Percentiles rank a stretch among this genome's conserved stretches.
phyloP scores from a whole-genome alignment of 2,888 invertebrate genomes.

The Zelleria hepariella region DNA sequence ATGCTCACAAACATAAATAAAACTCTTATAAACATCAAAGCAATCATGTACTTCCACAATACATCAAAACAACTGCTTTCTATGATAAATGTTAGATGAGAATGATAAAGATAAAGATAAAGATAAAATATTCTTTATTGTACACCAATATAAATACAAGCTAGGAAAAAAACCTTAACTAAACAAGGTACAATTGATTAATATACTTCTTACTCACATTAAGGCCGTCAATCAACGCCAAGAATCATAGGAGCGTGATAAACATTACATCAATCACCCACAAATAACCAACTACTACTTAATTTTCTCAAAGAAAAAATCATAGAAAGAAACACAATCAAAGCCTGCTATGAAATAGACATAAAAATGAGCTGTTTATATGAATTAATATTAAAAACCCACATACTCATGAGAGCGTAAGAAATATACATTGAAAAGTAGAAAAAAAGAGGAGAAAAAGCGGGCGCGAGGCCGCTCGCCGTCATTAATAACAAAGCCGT shows the following conservation, averaged over 20 bases:
- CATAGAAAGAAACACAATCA: neutral
- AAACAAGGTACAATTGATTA: too few relatives aligned
- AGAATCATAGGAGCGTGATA: slow-evolving; percentile 34
- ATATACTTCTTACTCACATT: slow-evolving; percentile 51
- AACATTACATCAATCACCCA: slow-evolving; percentile 39
- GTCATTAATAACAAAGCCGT: slow-evolving; percentile 68
- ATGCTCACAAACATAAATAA: neutral
- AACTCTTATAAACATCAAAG: neutral
- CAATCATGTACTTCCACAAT: slow-evolving; percentile 33
- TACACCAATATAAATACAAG: too few relatives aligned
- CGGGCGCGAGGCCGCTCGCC: slow-evolving; percentile 28
- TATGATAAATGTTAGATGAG: slow-evolving; percentile 41
- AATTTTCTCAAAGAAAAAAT: neutral
- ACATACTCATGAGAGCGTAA: neutral
- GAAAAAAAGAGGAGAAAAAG: slow-evolving; percentile 40
- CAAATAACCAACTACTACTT: neutral
- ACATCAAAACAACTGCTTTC: slow-evolving; percentile 26
- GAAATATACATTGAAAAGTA: slow-evolving; percentile 10
- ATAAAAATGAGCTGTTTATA: neutral
- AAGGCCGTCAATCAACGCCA: slow-evolving; percentile 54
- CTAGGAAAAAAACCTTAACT: too few relatives aligned
- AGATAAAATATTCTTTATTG: too few relatives aligned
- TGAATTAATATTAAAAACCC: neutral
- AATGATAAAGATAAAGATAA: too few relatives aligned
- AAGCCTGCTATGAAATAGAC: neutral